Base-by-base conservation (phyloP, 2,797 vertebrate species). In the Mallotus villosus region DNA sequence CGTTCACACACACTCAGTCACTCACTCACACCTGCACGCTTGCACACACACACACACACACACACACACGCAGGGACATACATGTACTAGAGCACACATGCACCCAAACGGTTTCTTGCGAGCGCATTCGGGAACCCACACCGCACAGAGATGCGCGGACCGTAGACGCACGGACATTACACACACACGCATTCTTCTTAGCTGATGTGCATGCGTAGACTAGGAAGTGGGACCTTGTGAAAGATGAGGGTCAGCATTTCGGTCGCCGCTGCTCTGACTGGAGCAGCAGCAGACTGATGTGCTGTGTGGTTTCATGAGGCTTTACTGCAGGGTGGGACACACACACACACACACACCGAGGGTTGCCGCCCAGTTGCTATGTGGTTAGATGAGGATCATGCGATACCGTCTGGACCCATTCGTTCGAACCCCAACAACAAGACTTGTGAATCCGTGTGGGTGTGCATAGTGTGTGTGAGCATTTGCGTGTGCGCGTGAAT, bases 171-270 rank as follows among this genome's bases (percentile, higher is more conserved):
- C 27, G 59, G 57, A 70, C 63, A 59, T 22, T 22, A 72, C 63
- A 66, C 63, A 66, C 63, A 68, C 27, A 60, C 22, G 75, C 64
- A 11, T 74, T 78, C 62, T 78, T 80, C 71, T 67, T 67, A 74
- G 85, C 74, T 70, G 78, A 74, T 78, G 79, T 71, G 82, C 84
- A 80, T 75, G 77, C 77, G 80, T 75, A 83, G 77, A 83, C 80
- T 76, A 81, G 82, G 84, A 80, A 82, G 84, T 82, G 82, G 85
- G 86, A 86, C 51, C 84, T 12, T 79, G 81, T 80, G 86, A 90
- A 90, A 88, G 88, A 89, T 84, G 86, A 87, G 85, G 90, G 88
- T 91, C 89, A 91, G 89, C 89, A 86, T 90, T 91, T 90, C 85
- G 82, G 84, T 87, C 82, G 88, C 86, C 89, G 87, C 87, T 89